Evolutionary conservation across 2,113 vertebrate species (phyloP), one percentile per base, ranked within the genome.

Genomic region (Butorides virescens): DNA sequence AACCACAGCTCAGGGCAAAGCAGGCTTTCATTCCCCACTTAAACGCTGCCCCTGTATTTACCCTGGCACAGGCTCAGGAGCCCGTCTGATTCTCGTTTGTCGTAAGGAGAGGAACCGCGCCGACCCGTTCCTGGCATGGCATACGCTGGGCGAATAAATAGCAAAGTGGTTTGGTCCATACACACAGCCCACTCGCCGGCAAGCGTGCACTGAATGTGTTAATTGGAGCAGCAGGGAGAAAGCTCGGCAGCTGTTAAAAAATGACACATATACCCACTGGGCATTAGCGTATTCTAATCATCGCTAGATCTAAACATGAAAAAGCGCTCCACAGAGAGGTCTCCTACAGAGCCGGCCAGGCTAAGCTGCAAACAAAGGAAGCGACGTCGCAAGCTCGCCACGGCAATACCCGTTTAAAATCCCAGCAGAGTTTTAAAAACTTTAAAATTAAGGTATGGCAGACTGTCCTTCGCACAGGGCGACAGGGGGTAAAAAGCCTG

Each of bases 191-290:
- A 97, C 98, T 98, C 97, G 95, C 96, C 20, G 68, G 96, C 95
- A 97, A 96, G 96, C 94, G 97, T 96, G 95, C 11, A 44, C 97
- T 29, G 89, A 88, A 94, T 82, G 96, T 97, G 98, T 98, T 98
- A 98, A 98, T 98, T 98, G 97, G 97, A 98, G 97, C 97, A 98
- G 98, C 98, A 98, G 97, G 96, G 93, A 98, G 97, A 98, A 95
- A 95, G 97, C 96, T 97, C 87, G 6, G 98, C 98, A 98, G 98
- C 98, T 98, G 98, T 97, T 98, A 98, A 96, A 98, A 97, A 98
- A 97, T 95, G 97, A 98, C 97, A 98, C 96, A 88, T 95, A 98
- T 98, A 97, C 98, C 97, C 98, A 97, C 87, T 85, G 98, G 98
- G 97, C 97, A 98, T 97, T 97, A 92, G 97, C 95, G 95, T 95